Evolutionary conservation across 2,797 vertebrate species (phyloP), one percentile per base, ranked within the genome.

Genomic region (Falco cherrug): DNA sequence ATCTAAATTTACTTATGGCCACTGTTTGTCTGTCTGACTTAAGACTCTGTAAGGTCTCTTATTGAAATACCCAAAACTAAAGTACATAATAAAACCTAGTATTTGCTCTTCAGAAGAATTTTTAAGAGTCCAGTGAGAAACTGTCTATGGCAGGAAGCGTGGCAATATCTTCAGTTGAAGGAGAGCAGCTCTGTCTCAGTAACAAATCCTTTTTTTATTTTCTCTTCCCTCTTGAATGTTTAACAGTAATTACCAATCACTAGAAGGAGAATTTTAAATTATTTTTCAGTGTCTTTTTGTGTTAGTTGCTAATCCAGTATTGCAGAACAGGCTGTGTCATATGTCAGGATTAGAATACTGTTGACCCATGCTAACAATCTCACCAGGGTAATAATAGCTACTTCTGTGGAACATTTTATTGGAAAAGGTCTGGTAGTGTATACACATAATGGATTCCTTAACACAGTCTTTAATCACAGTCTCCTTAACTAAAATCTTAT

Each of bases 31-130:
- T 81, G 17, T 25, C n/a, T 69, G 64, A 48, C 17, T 60, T 64
- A 29, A 63, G 15, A 11, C 65, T 4, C 67, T 2, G 0, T 33
- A 24, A 63, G 10, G 6, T 70, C 11, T 33, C 76, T 76, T 67
- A 16, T 14, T 79, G 31, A 94, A 26, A 79, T 37, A 18, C 9
- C 9, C 7, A 25, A 51, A 74, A 70, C 5, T 35, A 0, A 67
- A 73, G 16, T 24, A 16, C 5, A 6, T 31, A 26, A 5, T 57
- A 28, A 90, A 71, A 3, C 1, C 1, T 6, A 41, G 1, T 4
- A 12, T 74, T 82, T 89, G 5, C 10, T 73, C 24, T 73, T 35
- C 5, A 29, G 17, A n/a, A 59, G 20, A 21, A 15, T 24, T 64
- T 67, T 73, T 5, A 67, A 59, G 24, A 63, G 22, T 6, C n/a